Base-by-base conservation (phyloP, 2,113 vertebrate species). In the Varanus komodoensis region DNA sequence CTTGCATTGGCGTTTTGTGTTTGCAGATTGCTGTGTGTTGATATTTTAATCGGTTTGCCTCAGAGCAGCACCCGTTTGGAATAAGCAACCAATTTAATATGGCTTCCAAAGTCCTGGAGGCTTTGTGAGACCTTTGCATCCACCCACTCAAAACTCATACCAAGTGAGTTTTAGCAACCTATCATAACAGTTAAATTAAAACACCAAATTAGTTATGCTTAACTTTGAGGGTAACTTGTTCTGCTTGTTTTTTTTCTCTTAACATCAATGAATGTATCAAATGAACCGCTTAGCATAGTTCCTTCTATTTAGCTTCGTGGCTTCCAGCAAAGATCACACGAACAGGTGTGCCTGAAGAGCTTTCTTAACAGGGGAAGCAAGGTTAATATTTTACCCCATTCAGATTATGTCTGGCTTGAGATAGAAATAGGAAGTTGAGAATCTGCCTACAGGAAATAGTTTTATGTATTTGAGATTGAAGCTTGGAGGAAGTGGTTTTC, bases 381-480 rank as follows among this genome's bases (percentile, higher is more conserved):
- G 98, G 97, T 97, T 96, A 97, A 94, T 87, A 94, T 97, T 97
- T 96, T 93, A 97, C 97, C 95, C 97, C 98, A 96, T 96, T 95
- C 96, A 96, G 95, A 95, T 97, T 97, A 97, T 97, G 97, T 97
- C 97, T 98, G 98, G 54, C 19, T 93, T 93, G 87, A 95, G 93
- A 94, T 95, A 93, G 95, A 82, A 61, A 27, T 82, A 19, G 64
- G 54, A 32, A 90, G 84, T 91, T 87, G 75, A 38, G 38, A 17
- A 82, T 82, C 52, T 82, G 25, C 80, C 80, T 48, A 19, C 32
- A 27, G n/a, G 3, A 48, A 48, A 25, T 44, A 25, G n/a, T 54
- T 80, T 27, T 80, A 25, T 80, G 15, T 54, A 52, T 82, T 57
- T 61, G 21, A 82, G 52, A n/a, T 81, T 57, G 27, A 81, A 11